These are phyloP conservation scores for Achatina immaculata DNA, from an alignment of 1,140 invertebrate genomes.

Conservation along the genomic window DNA sequence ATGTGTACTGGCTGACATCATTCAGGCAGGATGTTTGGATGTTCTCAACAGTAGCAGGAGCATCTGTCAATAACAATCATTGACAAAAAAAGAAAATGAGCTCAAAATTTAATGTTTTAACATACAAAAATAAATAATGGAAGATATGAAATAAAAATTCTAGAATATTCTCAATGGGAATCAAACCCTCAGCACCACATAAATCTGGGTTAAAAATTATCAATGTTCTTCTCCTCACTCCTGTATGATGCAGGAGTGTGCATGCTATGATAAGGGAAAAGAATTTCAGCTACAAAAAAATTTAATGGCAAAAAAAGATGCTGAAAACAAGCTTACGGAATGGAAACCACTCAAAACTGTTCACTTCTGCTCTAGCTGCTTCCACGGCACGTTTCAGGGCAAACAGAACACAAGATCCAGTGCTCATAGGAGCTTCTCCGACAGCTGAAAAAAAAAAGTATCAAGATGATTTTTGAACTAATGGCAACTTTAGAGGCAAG, in stretches of 20 bases:
- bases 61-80: conserved; percentile 26
- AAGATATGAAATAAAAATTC: no score
- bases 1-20: conserved; percentile 11
- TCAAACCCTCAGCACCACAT: no score
- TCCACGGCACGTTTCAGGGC: conserved; percentile 61
- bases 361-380: conserved; percentile 53
- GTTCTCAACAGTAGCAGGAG: conserved; percentile 14
- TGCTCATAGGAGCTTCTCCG: conserved; percentile 68
- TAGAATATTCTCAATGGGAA: no score
- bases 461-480: background rate
- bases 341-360: conserved; percentile 49
- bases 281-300: no score
- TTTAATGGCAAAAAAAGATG: no score
- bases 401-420: conserved; percentile 59
- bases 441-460: conserved; percentile 52
- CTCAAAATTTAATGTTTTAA: no score
- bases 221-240: no score
- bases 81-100: no score
- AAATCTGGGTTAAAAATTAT: no score
- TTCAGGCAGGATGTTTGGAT: conserved; percentile 14
- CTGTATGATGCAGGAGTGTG: no score
- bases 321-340: conserved; percentile 52
- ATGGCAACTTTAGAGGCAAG: background rate
- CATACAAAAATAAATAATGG: no score
- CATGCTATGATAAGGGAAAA: no score